A percentile compares a stretch with the other conserved stretches of the same genome.
Conservation (phyloP, 1,140 invertebrate species). For the Drosophila micromelanica region DNA sequence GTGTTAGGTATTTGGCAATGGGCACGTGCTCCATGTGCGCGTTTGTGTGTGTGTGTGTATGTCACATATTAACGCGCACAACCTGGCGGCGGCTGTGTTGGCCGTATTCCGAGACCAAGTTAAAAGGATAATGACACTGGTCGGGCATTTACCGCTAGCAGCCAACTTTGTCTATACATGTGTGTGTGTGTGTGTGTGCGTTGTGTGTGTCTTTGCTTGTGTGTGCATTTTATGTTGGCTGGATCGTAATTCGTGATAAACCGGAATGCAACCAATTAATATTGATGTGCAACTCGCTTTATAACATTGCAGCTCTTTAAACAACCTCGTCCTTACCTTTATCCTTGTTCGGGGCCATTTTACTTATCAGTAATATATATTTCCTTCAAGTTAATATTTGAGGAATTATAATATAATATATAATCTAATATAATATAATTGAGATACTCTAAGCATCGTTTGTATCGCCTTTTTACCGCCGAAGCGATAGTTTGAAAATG, state of each 20-base stretch:
- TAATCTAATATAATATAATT: too few relatives aligned
- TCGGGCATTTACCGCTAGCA: slow-evolving; percentile 74
- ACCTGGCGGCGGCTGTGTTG: slow-evolving; percentile 47
- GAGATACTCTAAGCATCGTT: too few relatives aligned
- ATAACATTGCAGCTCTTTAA: slow-evolving; percentile 3
- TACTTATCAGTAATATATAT: too few relatives aligned
- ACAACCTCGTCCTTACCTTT: neutral
- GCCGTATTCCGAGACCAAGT: slow-evolving; percentile 53
- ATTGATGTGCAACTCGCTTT: slow-evolving; percentile 32
- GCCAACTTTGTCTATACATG: slow-evolving; percentile 48
- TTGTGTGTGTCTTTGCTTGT: slow-evolving; percentile 21
- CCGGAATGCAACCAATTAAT: slow-evolving; percentile 45
- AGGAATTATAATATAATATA: too few relatives aligned
- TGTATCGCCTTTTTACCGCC: too few relatives aligned
- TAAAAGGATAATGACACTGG: slow-evolving; percentile 82
- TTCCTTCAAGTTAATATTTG: too few relatives aligned
- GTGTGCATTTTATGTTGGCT: slow-evolving; percentile 39
- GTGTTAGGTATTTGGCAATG: slow-evolving; percentile 64
- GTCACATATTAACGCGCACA: slow-evolving; percentile 60
- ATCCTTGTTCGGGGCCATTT: neutral
- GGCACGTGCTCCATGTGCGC: slow-evolving; percentile 50
- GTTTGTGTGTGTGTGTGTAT: slow-evolving; percentile 41
- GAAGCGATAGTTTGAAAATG: too few relatives aligned
- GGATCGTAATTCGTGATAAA: slow-evolving; percentile 45
- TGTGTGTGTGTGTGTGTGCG: slow-evolving; percentile 20